Conservation (phyloP, 2,113 vertebrate genomes). For the Mirounga angustirostris region DNA sequence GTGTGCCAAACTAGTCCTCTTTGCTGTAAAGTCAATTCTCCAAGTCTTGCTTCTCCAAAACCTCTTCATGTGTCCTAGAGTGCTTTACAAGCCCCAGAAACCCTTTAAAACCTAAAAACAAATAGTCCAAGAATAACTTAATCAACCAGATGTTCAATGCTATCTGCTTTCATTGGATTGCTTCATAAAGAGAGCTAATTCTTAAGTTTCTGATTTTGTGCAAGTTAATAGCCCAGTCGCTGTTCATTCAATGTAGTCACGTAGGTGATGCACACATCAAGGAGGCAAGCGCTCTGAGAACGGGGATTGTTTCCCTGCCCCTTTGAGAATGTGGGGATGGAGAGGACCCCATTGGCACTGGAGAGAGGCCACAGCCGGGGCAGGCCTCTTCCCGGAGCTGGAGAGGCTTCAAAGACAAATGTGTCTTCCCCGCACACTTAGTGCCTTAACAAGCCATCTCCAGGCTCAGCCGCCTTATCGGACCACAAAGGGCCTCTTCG, state of each 20-base stretch:
- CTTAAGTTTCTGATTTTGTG: conserved; percentile 42
- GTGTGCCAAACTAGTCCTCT: neutral
- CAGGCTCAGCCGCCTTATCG: neutral
- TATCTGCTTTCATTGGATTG: conserved; percentile 81
- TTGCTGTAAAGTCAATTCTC: neutral
- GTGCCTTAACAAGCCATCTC: neutral
- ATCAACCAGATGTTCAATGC: conserved; percentile 78
- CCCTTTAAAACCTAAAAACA: conserved; percentile 61
- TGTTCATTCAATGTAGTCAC: neutral
- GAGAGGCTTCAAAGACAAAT: conserved; percentile 36
- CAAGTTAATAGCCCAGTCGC: neutral
- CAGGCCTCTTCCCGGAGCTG: neutral
- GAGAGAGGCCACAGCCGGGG: neutral
- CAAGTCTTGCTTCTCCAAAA: conserved; percentile 19
- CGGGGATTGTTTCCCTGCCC: too few species aligned
- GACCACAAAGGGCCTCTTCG: conserved; percentile 45
- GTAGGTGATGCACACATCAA: neutral
- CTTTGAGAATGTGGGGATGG: neutral
- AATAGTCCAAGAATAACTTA: conserved; percentile 14
- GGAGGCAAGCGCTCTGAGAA: neutral
- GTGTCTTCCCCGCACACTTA: neutral
- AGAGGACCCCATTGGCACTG: neutral
- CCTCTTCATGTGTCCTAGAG: neutral
- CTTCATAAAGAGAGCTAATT: conserved; percentile 37
- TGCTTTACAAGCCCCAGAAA: conserved; percentile 73